Base-by-base conservation (phyloP, 2,888 invertebrate genomes). In the Oscheius sp. region DNA sequence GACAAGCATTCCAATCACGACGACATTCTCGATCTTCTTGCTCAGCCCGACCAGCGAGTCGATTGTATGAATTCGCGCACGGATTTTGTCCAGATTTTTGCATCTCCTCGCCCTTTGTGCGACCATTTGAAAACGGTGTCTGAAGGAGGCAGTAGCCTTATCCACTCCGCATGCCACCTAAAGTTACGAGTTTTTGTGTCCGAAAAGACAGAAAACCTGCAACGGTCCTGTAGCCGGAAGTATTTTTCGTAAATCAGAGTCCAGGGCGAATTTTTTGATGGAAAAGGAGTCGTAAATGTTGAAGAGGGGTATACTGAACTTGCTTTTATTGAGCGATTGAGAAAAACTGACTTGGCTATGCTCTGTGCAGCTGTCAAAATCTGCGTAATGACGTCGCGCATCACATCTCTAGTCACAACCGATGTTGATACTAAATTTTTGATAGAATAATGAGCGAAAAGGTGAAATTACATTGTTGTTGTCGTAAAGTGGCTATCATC, bases 1-100 rank as follows among this genome's bases (percentile, higher is more conserved):
- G 2, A 76, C 77, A 2, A 88, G 77, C 79, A 85, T 84, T 13
- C 80, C 87, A 7, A 88, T 73, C 32, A 88, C 79, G 10, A 80
- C 78, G 11, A 85, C 83, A 47, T 77, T 75, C 32, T 75, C 62
- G 5, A 76, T 57, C 13, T 68, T 79, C 33, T 73, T 76, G 11
- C 77, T 75, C n/a, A 74, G 73, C n/a, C 77, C 77, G 11, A 76
- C 63, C 37, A 84, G 71, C 1, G 76, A 53, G 53, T 80, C 83
- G 58, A 81, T 76, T 9, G 78, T 77, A 37, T 68, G 55, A 35
- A 68, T 21, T 13, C 63, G 70, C 33, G 80, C 74, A 48, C 77
- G 78, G 66, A 83, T 76, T n/a, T 74, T 73, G 72, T 80, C 76
- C 33, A 82, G 68, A 13, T 73, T 65, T 13, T 79, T 75, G 42